A percentile compares a stretch with the other conserved stretches of the same genome.
Conservation (phyloP, 2,797 vertebrate genomes). For the Cryptoblepharus egeriae region DNA sequence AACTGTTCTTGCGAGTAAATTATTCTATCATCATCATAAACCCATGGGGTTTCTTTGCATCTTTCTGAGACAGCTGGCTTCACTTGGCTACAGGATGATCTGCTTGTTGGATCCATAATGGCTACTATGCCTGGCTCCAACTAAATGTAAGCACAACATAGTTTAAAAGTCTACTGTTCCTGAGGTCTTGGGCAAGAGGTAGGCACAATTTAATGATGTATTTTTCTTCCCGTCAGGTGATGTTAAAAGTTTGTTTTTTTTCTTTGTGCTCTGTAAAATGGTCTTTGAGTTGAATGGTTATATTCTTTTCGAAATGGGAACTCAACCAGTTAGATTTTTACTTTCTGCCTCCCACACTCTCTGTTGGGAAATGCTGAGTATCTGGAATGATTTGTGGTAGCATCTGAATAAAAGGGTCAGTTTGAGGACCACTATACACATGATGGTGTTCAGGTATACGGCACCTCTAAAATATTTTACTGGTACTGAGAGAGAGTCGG, state of each 20-base stretch:
- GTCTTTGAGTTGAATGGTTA: fast-evolving
- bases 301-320: background rate
- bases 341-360: conserved; percentile 34
- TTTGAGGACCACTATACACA: background rate
- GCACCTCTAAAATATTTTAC: background rate
- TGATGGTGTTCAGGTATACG: no score
- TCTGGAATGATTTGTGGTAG: conserved; percentile 41
- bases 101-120: no score
- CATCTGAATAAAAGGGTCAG: conserved; percentile 10
- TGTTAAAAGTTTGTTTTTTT: background rate
- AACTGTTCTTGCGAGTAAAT: background rate
- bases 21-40: background rate
- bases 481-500: background rate
- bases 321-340: background rate
- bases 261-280: background rate
- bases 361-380: background rate
- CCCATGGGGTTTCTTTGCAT: background rate
- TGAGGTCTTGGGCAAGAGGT: conserved; percentile 36
- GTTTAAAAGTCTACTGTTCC: conserved; percentile 19
- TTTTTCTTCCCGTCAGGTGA: background rate
- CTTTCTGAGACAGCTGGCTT: background rate
- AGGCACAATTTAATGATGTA: conserved; percentile 9
- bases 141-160: background rate
- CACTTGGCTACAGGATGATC: background rate
- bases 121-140: conserved; percentile 1